A percentile compares a stretch with the other conserved stretches of the same genome.
phyloP scores from a whole-genome alignment of 2,888 invertebrate species.

The Scaptomyza tumidula region DNA sequence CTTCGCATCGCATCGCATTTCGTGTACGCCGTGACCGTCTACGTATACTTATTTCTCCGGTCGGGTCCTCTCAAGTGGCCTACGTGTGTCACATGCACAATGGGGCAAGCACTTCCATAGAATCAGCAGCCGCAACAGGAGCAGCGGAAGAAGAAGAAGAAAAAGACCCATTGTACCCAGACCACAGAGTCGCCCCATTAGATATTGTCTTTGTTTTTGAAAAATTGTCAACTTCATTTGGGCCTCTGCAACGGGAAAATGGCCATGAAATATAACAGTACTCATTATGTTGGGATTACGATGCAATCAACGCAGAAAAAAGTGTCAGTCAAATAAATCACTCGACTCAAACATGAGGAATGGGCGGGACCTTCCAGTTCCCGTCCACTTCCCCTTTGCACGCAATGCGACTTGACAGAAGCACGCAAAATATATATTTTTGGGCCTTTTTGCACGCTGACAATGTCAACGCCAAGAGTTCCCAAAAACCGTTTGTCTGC shows the following conservation, averaged over 20 bases:
- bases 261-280: constrained; percentile 80
- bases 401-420: constrained; percentile 60
- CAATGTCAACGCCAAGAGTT: constrained; percentile 74
- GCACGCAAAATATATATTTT: constrained; percentile 64
- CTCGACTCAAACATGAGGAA: constrained; percentile 72
- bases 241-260: constrained; percentile 60
- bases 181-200: constrained; percentile 25
- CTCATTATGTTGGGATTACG: constrained; percentile 83
- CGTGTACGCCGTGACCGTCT: background rate
- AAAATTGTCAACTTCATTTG: constrained; percentile 79
- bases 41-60: background rate
- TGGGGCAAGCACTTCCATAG: constrained; percentile 29
- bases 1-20: background rate
- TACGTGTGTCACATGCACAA: constrained; percentile 77
- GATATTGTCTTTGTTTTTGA: constrained; percentile 74
- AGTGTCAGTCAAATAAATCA: constrained; percentile 83
- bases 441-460: constrained; percentile 56
- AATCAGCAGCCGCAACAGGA: background rate
- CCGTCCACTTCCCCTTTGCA: constrained; percentile 7
- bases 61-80: constrained; percentile 65
- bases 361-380: constrained; percentile 14
- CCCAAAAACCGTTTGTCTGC: constrained; percentile 50
- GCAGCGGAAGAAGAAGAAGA: too few relatives aligned
- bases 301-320: constrained; percentile 82
- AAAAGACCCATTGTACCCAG: background rate